Conservation (phyloP, 2,888 invertebrate genomes). For the Megaustenia siamemsis region DNA sequence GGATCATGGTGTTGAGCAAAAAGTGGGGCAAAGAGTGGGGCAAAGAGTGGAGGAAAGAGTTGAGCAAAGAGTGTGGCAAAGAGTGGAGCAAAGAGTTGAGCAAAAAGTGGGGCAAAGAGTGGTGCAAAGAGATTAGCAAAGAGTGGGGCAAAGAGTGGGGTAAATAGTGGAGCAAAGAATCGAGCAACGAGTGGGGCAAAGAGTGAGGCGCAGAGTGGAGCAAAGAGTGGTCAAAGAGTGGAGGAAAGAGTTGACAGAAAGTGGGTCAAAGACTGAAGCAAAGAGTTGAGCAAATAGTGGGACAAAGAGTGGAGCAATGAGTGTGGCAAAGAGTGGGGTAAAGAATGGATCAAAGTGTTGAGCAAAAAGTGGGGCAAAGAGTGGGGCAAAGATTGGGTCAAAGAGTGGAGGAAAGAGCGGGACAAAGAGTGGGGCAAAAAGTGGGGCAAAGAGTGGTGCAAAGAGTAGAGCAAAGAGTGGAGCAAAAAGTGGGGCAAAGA, state of each 20-base stretch:
- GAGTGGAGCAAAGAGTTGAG: neutral
- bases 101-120: neutral
- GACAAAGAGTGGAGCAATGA: no score
- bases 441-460: conserved; percentile 17
- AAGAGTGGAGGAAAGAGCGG: neutral
- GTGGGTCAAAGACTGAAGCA: no score
- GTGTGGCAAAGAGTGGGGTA: no score
- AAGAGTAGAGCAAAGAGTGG: neutral
- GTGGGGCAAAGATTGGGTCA: neutral
- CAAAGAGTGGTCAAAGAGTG: no score
- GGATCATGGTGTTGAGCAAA: neutral
- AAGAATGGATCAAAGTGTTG: no score
- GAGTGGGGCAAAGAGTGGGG: no score
- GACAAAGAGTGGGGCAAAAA: neutral
- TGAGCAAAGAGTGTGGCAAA: conserved; percentile 7
- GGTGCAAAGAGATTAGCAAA: no score
- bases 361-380: neutral
- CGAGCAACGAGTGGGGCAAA: no score
- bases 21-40: conserved; percentile 14
- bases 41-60: neutral
- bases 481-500: neutral
- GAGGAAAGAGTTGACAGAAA: no score
- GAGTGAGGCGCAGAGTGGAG: no score
- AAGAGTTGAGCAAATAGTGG: no score
- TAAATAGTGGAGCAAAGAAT: no score